Evolutionary conservation across 2,113 vertebrate genomes (phyloP).

Genomic region (Cervus canadensis): DNA sequence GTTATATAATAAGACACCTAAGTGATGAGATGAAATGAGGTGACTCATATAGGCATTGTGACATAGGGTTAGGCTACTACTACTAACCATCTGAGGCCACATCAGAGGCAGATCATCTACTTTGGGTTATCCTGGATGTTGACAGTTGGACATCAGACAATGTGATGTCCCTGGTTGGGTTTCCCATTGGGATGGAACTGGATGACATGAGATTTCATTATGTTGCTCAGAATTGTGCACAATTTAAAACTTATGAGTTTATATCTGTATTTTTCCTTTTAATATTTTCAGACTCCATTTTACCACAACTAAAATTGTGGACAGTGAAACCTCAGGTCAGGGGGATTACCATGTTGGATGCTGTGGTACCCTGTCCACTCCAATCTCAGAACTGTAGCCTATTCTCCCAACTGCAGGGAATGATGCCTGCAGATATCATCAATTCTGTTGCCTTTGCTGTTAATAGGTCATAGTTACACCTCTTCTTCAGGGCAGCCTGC

Average conservation of each 20-base stretch:
- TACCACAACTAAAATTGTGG: not conserved
- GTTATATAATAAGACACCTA: not conserved
- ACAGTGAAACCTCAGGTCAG: not conserved
- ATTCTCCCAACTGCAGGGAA: too few species aligned
- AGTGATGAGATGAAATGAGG: not conserved
- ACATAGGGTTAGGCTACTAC: not conserved
- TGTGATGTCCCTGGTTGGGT: not conserved
- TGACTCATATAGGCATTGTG: not conserved
- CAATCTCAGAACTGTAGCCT: not conserved
- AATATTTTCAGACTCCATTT: not conserved
- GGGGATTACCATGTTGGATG: not conserved
- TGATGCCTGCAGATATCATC: not conserved
- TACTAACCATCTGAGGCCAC: not conserved
- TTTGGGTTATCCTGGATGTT: not conserved
- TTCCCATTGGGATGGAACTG: not conserved
- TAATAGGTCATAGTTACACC: not conserved
- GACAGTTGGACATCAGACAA: not conserved
- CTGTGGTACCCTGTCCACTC: not conserved
- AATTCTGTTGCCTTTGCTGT: not conserved
- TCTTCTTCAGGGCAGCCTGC: not conserved
- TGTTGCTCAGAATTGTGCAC: not conserved
- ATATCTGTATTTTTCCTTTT: not conserved
- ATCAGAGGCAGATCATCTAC: not conserved
- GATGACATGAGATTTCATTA: not conserved
- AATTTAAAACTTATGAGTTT: not conserved